These are phyloP conservation scores for Deroplatys truncata DNA, from an alignment of 2,888 invertebrate genomes.

Conservation along the genomic window DNA sequence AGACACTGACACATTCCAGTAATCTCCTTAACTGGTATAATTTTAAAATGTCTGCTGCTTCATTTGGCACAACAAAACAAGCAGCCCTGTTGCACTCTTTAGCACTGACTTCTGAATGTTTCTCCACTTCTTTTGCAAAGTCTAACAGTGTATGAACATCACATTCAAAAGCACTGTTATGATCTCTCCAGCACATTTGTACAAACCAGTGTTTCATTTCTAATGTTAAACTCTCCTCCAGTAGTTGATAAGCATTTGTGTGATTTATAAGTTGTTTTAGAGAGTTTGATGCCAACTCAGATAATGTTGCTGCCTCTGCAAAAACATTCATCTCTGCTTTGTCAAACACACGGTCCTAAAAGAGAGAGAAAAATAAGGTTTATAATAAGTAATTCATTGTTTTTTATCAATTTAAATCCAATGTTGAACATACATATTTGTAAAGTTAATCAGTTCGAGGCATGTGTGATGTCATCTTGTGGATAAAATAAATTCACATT, in stretches of 20 bases:
- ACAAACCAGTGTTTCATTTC: background rate
- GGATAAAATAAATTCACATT: too few relatives aligned
- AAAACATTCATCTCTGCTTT: slow-evolving; percentile 59
- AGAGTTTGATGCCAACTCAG: slow-evolving; percentile 34
- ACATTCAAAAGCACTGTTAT: too few relatives aligned
- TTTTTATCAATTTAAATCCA: too few relatives aligned
- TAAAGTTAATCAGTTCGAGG: too few relatives aligned
- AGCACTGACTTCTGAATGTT: background rate
- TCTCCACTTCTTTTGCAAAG: background rate
- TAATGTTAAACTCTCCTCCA: background rate
- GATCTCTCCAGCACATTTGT: background rate
- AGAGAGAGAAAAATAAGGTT: slow-evolving; percentile 2
- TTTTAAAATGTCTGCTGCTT: background rate
- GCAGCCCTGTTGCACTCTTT: background rate
- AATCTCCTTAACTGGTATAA: background rate
- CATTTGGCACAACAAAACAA: background rate
- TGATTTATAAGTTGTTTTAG: background rate
- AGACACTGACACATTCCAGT: background rate
- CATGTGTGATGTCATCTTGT: too few relatives aligned
- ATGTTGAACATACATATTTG: too few relatives aligned
- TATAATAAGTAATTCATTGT: too few relatives aligned
- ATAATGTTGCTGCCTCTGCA: slow-evolving; percentile 52
- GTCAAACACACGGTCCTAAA: slow-evolving; percentile 59
- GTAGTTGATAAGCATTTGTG: background rate
- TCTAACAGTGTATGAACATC: background rate